Evolutionary conservation across 2,113 vertebrate genomes (phyloP).

Genomic region (Otolemur garnettii): DNA sequence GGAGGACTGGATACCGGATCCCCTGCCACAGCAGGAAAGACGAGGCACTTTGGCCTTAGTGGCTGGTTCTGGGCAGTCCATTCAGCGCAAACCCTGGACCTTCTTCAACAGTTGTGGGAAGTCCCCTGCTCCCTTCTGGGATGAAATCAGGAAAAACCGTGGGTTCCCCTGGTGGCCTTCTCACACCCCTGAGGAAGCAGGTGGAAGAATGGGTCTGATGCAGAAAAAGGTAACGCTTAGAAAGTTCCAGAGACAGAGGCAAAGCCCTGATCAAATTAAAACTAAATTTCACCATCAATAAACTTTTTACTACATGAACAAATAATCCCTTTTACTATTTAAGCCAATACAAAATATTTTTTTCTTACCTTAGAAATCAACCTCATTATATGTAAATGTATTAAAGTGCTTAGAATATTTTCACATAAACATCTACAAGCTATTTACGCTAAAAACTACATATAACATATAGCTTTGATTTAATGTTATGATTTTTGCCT

Average conservation of each 20-base stretch:
- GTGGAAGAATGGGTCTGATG: neutral
- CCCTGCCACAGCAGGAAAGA: neutral
- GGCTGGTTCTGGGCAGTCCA: neutral
- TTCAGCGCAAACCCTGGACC: neutral
- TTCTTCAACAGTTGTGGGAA: neutral
- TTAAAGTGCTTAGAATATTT: conserved; percentile 51
- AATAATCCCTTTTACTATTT: neutral
- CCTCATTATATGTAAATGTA: neutral
- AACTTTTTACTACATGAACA: neutral
- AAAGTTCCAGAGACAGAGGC: neutral
- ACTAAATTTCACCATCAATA: neutral
- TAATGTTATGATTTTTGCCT: conserved; percentile 47
- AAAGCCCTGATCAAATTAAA: neutral
- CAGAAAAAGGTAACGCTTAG: neutral
- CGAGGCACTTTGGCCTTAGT: neutral
- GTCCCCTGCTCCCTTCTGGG: neutral
- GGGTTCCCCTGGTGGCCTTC: neutral
- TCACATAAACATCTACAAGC: conserved; percentile 45
- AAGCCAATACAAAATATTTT: neutral
- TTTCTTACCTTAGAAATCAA: neutral
- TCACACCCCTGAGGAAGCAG: neutral
- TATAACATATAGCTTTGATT: neutral
- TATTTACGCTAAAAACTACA: conserved; percentile 55
- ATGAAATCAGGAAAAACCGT: neutral
- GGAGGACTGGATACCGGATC: accelerated